Base-by-base conservation (phyloP, 1,140 invertebrate genomes). In the Bombus turneri region DNA sequence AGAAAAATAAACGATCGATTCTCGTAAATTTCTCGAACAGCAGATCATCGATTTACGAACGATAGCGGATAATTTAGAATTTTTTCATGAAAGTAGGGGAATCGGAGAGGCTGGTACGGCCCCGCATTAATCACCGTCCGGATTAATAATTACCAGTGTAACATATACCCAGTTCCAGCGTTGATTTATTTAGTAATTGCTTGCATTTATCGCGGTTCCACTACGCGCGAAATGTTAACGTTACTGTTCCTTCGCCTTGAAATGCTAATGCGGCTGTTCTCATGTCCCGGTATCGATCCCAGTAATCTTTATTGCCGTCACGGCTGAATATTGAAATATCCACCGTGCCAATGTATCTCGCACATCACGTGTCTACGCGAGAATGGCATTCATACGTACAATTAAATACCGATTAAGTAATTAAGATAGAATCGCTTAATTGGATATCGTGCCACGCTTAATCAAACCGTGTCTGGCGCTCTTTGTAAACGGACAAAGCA, bases 331-430 rank as follows among this genome's bases (percentile, higher is more conserved):
- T 90, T 90, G 81, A 90, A 90, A 87, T 90, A 90, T 89, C 81
- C 62, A 39, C 9, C 76, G 69, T 6, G 41, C 39, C 59, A 73
- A 87, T 81, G 77, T 89, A 87, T 87, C 75, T 41, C 81, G 76
- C 87, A 39, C 86, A 89, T 89, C 87, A 69, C 81, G 80, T 77
- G 82, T 85, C 86, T 64, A 39, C 68, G 71, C 77, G 39, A 31
- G 76, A 90, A 87, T 83, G 85, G 79, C 81, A 86, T 79, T 83
- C 72, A 80, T 85, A 90, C 71, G 66, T 87, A 79, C 82, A 90
- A 90, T 90, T 90, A 90, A 85, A 82, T 66, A 68, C 77, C 88
- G 82, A 90, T 90, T 90, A 87, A 90, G 89, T 87, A 90, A 90
- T 90, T 90, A 87, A 85, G 89, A 90, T 90, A 83, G 79, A 41